Conservation (phyloP, 2,113 vertebrate species). For the Protobothrops mucrosquamatus region DNA sequence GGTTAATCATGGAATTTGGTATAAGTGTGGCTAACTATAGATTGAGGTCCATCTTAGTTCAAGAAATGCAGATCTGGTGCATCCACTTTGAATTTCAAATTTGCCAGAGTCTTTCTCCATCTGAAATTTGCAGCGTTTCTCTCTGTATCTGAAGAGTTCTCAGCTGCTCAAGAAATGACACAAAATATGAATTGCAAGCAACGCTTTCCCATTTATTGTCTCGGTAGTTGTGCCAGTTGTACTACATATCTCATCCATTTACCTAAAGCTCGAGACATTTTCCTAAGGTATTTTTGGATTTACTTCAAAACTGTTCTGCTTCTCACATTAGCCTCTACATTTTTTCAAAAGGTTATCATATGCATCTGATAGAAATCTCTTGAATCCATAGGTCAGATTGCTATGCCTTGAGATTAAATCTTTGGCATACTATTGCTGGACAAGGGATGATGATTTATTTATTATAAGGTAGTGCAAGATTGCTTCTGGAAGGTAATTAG, state of each 20-base stretch:
- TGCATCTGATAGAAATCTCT: neutral
- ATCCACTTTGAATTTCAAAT: neutral
- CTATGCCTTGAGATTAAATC: neutral
- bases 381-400: neutral
- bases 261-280: neutral
- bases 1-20: neutral
- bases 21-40: neutral
- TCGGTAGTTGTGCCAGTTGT: neutral
- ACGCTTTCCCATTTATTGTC: neutral
- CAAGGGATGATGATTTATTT: too few relatives aligned
- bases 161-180: neutral
- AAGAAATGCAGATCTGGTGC: neutral
- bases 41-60: neutral
- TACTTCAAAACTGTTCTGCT: neutral
- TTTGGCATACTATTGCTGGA: neutral
- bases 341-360: neutral
- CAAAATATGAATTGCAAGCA: too few relatives aligned
- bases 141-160: slow-evolving; percentile 41
- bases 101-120: neutral
- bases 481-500: neutral
- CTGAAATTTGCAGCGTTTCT: slow-evolving; percentile 37
- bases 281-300: neutral
- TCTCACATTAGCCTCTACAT: neutral
- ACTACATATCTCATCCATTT: neutral
- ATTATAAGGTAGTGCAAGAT: neutral